Base-by-base conservation (phyloP, 2,888 invertebrate genomes). In the Neria commutata region DNA sequence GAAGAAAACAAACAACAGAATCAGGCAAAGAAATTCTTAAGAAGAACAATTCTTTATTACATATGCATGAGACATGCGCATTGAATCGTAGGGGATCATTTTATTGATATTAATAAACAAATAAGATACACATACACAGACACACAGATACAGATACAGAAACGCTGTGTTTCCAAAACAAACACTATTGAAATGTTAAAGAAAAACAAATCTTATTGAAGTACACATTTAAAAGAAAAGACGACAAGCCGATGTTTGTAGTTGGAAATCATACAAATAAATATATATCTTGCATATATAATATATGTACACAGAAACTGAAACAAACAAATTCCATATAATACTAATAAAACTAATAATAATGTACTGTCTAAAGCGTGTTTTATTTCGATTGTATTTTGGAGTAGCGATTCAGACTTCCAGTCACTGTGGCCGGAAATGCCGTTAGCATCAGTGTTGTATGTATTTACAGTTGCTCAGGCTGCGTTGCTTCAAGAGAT, bases 51-150 rank as follows among this genome's bases (percentile, higher is more conserved):
- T 19, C 42, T 5, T 42, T 42, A 19, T 19, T 21, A 42, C 17
- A 42, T 19, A 19, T 42, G 21, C 29, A 19, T 42, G 42, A 70
- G 71, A 73, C 71, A 71, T 69, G 71, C 69, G 72, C 71, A 72
- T 73, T 69, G 73, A 71, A 72, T 71, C 70, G 76, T 76, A 76
- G 76, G 74, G n/a, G 75, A 76, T 74, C 75, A 75, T 76, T 75
- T 75, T 73, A 72, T 73, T 70, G 69, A 70, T 58, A 23, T 51
- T 16, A 17, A 49, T 19, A 42, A 4, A 64, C n/a, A 46, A 10
- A 37, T 24, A 55, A 58, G 6, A 55, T 48, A 53, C 49, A 55
- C 51, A 50, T 10, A 14, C 16, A 52, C 55, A 58, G 57, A 54
- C 45, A 54, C 19, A 62, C 52, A 62, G 60, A 49, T 62, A 67